Conservation (phyloP, 2,797 vertebrate genomes). For the Sebastes trivittatus region DNA sequence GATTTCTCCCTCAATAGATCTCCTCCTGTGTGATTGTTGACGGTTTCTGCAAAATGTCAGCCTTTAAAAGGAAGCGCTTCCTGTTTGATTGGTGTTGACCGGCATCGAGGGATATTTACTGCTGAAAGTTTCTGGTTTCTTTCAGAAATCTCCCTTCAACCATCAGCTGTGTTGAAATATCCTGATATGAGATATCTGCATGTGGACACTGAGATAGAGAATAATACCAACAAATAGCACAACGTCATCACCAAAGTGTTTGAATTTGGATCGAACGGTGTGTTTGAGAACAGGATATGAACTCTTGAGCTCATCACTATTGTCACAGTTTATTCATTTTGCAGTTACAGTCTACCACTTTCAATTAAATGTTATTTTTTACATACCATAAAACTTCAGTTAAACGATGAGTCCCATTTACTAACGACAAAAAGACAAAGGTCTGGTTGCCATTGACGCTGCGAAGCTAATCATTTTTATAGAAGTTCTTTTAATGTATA, state of each 20-base stretch:
- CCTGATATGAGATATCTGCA: not conserved
- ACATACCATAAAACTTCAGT: too few species aligned
- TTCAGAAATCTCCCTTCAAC: not conserved
- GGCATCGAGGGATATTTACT: not conserved
- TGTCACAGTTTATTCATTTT: too few species aligned
- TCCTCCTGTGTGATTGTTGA: not conserved
- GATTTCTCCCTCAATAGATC: not conserved
- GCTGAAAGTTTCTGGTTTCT: not conserved
- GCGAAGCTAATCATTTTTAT: too few species aligned
- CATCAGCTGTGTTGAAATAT: not conserved
- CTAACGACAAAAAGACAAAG: too few species aligned
- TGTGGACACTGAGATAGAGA: not conserved
- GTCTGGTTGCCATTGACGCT: too few species aligned
- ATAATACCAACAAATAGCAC: too few species aligned
- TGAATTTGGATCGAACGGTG: too few species aligned
- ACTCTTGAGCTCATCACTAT: not conserved
- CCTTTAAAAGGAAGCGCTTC: not conserved
- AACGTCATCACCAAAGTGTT: not conserved
- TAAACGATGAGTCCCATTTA: too few species aligned
- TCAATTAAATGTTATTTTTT: too few species aligned
- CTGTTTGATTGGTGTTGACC: not conserved
- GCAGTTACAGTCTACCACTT: too few species aligned
- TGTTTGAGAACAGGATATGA: not conserved
- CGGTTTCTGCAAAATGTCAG: not conserved
- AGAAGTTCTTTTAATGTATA: too few species aligned